phyloP scores from a whole-genome alignment of 1,140 invertebrate genomes.

The Drosophila miranda region DNA sequence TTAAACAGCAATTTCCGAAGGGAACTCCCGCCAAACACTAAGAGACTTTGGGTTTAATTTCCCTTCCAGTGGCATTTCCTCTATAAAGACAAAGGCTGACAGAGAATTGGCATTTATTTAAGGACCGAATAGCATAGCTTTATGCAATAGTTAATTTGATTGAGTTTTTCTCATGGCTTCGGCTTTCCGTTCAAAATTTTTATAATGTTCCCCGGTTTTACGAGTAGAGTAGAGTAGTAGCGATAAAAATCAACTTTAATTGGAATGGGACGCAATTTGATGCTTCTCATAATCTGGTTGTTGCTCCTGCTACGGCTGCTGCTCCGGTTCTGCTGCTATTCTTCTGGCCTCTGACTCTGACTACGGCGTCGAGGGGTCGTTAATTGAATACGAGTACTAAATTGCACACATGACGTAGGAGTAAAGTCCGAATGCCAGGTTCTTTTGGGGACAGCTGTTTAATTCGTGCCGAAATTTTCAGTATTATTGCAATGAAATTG shows the following conservation, averaged over 20 bases:
- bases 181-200: constrained; percentile 21
- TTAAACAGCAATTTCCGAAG: too few species aligned
- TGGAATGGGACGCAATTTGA: constrained; percentile 35
- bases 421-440: constrained; percentile 15
- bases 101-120: too few species aligned
- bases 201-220: constrained; percentile 11
- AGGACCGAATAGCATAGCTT: background rate
- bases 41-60: too few species aligned
- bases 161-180: constrained; percentile 3
- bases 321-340: constrained; percentile 19
- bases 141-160: constrained; percentile 14
- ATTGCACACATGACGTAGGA: constrained; percentile 34
- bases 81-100: too few species aligned
- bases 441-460: constrained; percentile 22
- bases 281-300: constrained; percentile 37
- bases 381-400: constrained; percentile 48
- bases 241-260: constrained; percentile 43
- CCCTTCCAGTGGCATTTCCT: too few species aligned
- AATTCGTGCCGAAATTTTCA: background rate
- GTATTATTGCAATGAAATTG: background rate
- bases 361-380: constrained; percentile 29
- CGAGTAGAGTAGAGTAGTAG: constrained; percentile 6
- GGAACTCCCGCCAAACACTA: too few species aligned
- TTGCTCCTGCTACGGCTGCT: constrained; percentile 8
- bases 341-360: constrained; percentile 5